Evolutionary conservation across 2,797 vertebrate genomes (phyloP), one percentile per base, ranked within the genome.

Genomic region (Scarus forsteni): DNA sequence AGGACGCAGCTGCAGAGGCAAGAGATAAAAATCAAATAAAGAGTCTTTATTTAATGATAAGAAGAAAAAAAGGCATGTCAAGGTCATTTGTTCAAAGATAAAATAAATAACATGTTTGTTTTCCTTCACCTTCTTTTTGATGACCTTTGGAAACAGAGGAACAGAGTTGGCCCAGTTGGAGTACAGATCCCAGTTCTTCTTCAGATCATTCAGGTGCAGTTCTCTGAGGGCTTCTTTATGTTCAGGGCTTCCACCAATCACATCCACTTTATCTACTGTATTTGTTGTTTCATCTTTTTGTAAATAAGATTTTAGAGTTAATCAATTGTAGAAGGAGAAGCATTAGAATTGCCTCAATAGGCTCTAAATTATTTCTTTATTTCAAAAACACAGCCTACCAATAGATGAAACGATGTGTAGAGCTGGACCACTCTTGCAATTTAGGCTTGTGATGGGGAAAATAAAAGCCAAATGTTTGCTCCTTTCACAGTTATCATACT

Each of bases 121-220:
- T 34, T 46, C 45, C 15, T n/a, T n/a, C 85, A 97, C 96, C 93
- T 95, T 96, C 88, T 92, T 86, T 61, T 96, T 96, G 75, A 90
- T 95, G 82, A 96, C 79, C 12, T n/a, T 3, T 12, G 96, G 96
- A 67, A 90, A 85, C 6, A 77, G 66, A 18, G 82, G 89, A 53
- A 97, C 87, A 15, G 96, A 96, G 0, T 90, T 79, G 0, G 95
- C 95, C 96, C 96, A 97, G 40, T 65, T 66, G 12, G 93, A 80
- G 50, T 96, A 97, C 6, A 81, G 81, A 9, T 61, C 42, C 77
- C 82, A 92, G 83, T 96, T 97, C 3, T 52, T 93, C n/a, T 60
- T 59, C 1, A 89, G 86, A 66, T 95, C 61, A 46, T 73, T 38
- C 39, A 94, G 44, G 0, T 92, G 66, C 51, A 96, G 66, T 8